phyloP scores from a whole-genome alignment of 2,113 vertebrate genomes.

The Lasiurus borealis region DNA sequence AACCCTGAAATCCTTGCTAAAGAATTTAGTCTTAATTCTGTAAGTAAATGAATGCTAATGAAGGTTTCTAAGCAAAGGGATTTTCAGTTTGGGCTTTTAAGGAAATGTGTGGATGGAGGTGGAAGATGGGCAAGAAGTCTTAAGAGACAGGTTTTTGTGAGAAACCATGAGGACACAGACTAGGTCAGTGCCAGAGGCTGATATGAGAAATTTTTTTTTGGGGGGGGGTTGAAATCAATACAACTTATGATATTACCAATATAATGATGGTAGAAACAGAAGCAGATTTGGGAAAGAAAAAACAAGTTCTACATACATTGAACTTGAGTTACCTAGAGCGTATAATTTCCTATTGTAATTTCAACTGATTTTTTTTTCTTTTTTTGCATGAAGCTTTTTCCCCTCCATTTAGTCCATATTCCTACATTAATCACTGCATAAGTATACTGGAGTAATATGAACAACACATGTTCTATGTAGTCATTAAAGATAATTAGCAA shows the following conservation, averaged over 20 bases:
- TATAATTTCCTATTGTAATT: neutral
- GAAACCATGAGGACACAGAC: neutral
- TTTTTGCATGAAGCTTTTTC: neutral
- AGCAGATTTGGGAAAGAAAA: slow-evolving; percentile 25
- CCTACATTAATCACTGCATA: neutral
- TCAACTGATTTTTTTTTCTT: neutral
- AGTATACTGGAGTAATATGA: neutral
- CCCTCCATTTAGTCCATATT: neutral
- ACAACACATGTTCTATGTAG: neutral
- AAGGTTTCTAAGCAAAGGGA: neutral
- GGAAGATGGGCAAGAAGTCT: neutral
- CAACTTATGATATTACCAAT: slow-evolving; percentile 22
- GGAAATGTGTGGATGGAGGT: neutral
- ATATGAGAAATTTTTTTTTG: neutral
- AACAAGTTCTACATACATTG: neutral
- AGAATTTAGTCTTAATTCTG: slow-evolving; percentile 43
- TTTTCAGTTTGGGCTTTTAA: neutral
- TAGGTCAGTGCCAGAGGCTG: neutral
- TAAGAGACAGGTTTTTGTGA: neutral
- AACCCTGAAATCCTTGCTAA: neutral
- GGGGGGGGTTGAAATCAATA: neutral
- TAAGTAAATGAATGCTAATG: slow-evolving; percentile 18
- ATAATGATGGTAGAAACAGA: slow-evolving; percentile 32
- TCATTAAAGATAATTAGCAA: neutral
- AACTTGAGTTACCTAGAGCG: neutral